phyloP scores from a whole-genome alignment of 2,888 invertebrate genomes.

The Asteroscopus sphinx region DNA sequence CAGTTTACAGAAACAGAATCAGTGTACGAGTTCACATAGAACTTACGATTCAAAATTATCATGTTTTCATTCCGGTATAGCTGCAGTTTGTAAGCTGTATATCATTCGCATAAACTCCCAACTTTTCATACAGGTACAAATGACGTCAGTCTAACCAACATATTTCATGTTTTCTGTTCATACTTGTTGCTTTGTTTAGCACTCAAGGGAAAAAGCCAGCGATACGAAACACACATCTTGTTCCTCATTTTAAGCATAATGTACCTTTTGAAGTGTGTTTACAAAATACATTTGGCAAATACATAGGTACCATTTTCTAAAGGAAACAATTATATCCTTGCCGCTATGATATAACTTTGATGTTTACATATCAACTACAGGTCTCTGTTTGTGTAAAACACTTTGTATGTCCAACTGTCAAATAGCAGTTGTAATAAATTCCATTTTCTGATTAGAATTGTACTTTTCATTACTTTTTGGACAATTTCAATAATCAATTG shows the following conservation, averaged over 20 bases:
- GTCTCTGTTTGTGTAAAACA: constrained; percentile 10
- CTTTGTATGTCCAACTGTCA: constrained; percentile 14
- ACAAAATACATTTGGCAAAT: constrained; percentile 12
- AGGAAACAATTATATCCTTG: constrained; percentile 12
- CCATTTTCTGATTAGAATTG: constrained; percentile 22
- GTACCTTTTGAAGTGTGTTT: constrained; percentile 27
- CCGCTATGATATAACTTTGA: constrained; percentile 6
- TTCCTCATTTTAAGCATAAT: constrained; percentile 14
- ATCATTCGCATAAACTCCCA: neutral
- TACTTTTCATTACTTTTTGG: neutral
- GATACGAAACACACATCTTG: constrained; percentile 8
- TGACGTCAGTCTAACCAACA: neutral
- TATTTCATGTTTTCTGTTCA: constrained; percentile 5
- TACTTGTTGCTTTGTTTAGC: constrained; percentile 32
- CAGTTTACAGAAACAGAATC: neutral
- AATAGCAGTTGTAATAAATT: constrained; percentile 18
- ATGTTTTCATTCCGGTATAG: neutral
- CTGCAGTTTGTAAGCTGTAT: constrained; percentile 2
- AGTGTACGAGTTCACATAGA: neutral
- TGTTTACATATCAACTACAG: neutral
- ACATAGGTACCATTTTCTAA: neutral
- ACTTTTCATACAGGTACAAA: constrained; percentile 4
- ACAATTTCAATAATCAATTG: neutral
- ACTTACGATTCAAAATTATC: neutral
- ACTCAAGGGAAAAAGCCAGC: constrained; percentile 14